Evolutionary conservation across 1,140 invertebrate species (phyloP), one percentile per base, ranked within the genome.

Genomic region (Dendrolimus punctatus): DNA sequence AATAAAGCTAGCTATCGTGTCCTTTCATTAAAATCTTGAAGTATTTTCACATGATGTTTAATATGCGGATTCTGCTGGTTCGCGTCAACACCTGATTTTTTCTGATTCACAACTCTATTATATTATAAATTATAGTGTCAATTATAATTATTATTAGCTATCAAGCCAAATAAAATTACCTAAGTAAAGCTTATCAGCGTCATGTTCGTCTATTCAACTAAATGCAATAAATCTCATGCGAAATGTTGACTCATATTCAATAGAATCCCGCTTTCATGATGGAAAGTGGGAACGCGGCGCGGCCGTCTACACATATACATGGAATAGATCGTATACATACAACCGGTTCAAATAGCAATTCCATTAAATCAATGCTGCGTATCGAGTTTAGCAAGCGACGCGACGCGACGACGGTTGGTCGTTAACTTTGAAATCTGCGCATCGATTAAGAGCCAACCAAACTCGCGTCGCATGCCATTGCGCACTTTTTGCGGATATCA

Each of bases 401-500:
- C 23, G 23, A 23, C 23, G 23, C 23, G 23, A 23, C 46, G 48
- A 66, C 64, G 57, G 66, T 67, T 64, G 65, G 53, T 62, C 61
- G 67, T 70, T 64, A 60, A 66, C 54, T 71, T 65, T 55, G 60
- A 65, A 63, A 69, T 65, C 61, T 57, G 63, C 51, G 57, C 69
- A 65, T 73, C 64, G 70, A 80, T 80, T 75, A 71, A 75, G 57
- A 66, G 66, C 66, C 65, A 60, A 59, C 62, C 67, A 60, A 67
- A 72, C 53, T 68, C 66, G 64, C 60, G 71, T 62, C 64, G 71
- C 60, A 75, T 75, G 70, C 66, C 68, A 64, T 67, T 69, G 72
- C 73, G 71, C 62, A 77, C 68, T 85, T 82, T 85, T 85, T 85
- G 79, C 72, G 71, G 68, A 79, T 82, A 77, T 80, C 77, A 78